Evolutionary conservation across 2,797 vertebrate species (phyloP).

Genomic region (Clarias pachynema): DNA sequence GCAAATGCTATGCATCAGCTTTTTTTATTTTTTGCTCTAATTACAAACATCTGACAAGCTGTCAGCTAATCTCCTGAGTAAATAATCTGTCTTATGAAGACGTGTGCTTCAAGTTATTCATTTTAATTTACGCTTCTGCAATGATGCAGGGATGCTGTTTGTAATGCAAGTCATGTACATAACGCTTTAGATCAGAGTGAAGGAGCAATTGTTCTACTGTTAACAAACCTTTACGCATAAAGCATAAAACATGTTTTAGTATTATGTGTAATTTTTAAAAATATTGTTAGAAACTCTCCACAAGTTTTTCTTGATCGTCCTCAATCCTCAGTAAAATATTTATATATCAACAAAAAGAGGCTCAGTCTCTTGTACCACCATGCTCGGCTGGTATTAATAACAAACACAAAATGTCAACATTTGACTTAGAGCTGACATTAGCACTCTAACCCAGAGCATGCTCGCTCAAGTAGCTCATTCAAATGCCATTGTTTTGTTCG

Average conservation of each 20-base stretch:
- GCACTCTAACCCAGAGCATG: conserved; percentile 1
- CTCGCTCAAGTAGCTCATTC: conserved; percentile 24
- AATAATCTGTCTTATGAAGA: conserved; percentile 6
- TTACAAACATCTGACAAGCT: conserved; percentile 12
- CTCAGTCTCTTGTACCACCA: conserved; percentile 5
- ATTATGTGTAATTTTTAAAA: not conserved
- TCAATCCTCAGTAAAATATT: conserved; percentile 2
- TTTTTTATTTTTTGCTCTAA: not conserved
- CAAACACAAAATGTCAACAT: conserved; percentile 37
- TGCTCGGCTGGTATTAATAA: conserved; percentile 33
- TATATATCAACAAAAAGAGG: conserved; percentile 25
- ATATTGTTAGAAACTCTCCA: not conserved
- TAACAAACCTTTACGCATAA: not conserved
- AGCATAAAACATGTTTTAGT: not conserved
- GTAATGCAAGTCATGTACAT: not conserved
- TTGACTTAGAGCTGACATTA: conserved; percentile 35
- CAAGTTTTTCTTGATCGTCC: not conserved
- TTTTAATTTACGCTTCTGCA: not conserved
- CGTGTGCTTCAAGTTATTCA: not conserved
- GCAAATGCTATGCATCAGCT: not conserved
- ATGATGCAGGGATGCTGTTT: not conserved
- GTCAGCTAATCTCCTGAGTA: not conserved
- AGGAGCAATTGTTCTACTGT: not conserved
- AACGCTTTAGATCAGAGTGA: not conserved
- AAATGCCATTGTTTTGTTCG: not conserved